Evolutionary conservation across 2,888 invertebrate species (phyloP).

Genomic region (Eupithecia inturbata): DNA sequence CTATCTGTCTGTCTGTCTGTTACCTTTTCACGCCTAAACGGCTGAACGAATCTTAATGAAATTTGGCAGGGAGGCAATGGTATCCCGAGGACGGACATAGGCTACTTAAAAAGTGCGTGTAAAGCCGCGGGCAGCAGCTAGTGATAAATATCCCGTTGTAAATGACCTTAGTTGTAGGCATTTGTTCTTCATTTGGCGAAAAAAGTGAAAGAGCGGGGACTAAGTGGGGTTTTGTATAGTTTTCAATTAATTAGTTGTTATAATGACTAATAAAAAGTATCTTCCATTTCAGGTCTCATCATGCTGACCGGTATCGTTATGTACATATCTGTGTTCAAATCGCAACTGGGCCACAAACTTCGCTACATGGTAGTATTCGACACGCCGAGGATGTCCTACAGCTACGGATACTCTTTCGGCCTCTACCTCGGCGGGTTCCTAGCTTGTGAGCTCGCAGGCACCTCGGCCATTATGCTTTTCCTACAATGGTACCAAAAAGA

Average conservation of each 20-base stretch:
- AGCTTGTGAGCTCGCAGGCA: slow-evolving; percentile 92
- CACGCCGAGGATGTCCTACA: slow-evolving; percentile 92
- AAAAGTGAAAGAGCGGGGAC: no score
- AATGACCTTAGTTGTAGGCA: no score
- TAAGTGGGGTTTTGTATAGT: background rate
- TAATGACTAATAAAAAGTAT: background rate
- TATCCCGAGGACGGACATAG: no score
- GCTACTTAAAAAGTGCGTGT: no score
- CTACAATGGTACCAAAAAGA: slow-evolving; percentile 91
- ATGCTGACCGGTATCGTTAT: slow-evolving; percentile 96
- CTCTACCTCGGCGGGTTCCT: slow-evolving; percentile 93
- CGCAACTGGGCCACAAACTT: slow-evolving; percentile 94
- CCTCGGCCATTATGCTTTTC: slow-evolving; percentile 93
- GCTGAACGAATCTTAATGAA: no score
- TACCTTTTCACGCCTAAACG: no score
- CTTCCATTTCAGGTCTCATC: slow-evolving; percentile 87
- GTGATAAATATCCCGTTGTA: no score
- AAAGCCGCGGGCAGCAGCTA: no score
- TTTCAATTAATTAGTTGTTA: background rate
- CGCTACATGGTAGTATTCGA: slow-evolving; percentile 91
- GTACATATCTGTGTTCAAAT: slow-evolving; percentile 96
- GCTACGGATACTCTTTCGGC: slow-evolving; percentile 94
- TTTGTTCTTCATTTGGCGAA: no score
- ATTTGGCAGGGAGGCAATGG: no score
- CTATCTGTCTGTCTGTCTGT: no score